Conservation (phyloP, 2,888 invertebrate genomes). For the Tridacna crocea region DNA sequence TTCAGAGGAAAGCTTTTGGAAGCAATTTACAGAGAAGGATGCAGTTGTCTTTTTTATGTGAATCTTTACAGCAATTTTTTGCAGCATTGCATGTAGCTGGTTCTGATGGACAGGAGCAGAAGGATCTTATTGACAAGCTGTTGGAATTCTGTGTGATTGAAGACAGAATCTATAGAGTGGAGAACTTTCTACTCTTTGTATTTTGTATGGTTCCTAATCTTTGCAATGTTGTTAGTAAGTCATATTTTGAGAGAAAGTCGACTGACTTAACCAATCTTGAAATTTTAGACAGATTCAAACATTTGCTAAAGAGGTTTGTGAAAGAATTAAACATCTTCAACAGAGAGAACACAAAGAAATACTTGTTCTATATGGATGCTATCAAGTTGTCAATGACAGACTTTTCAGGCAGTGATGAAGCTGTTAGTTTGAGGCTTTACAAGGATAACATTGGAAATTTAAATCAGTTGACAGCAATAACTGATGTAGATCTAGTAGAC, state of each 20-base stretch:
- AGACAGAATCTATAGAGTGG: neutral
- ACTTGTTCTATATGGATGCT: too few relatives aligned
- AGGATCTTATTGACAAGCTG: neutral
- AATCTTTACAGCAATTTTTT: neutral
- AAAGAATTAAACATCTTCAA: too few relatives aligned
- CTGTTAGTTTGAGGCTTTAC: too few relatives aligned
- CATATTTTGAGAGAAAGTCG: neutral
- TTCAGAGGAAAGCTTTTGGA: neutral
- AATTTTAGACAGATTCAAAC: too few relatives aligned
- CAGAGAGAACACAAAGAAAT: too few relatives aligned
- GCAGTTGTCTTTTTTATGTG: neutral
- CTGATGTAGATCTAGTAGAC: too few relatives aligned
- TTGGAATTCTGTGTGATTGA: neutral
- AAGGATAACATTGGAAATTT: too few relatives aligned
- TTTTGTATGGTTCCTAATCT: neutral
- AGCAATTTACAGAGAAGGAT: neutral
- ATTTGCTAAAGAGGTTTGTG: too few relatives aligned
- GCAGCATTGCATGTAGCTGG: neutral
- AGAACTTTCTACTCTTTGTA: neutral
- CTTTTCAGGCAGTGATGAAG: too few relatives aligned
- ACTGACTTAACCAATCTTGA: too few relatives aligned
- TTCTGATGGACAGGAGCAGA: neutral
- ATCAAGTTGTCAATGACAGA: too few relatives aligned
- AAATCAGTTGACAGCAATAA: too few relatives aligned
- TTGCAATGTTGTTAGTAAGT: neutral